Base-by-base conservation (phyloP, 2,113 vertebrate genomes). In the Machaerirhynchus nigripectus region DNA sequence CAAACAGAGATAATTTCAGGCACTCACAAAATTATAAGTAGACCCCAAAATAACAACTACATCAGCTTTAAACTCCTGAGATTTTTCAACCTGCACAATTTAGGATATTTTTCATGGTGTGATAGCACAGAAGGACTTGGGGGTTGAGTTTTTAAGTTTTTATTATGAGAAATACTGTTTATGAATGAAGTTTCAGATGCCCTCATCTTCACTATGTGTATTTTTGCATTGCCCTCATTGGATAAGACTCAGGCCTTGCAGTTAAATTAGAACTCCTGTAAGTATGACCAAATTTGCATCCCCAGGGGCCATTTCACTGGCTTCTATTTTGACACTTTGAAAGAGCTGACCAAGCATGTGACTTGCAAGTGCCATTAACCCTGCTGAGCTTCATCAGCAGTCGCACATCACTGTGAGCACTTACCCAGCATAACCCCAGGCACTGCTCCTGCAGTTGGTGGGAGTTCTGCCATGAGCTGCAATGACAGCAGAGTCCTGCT, bases 201-300 rank as follows among this genome's bases (percentile, higher is more conserved):
- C 6, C 6, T 7, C 1, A 5, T 18, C 40, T 35, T 87, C 49
- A 33, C 15, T 23, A 30, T 0, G 0, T 37, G 6, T 26, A 47
- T 59, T 60, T 81, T 39, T 78, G 16, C 52, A 71, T 27, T 47
- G 5, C 5, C 10, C 23, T 59, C 33, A 17, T 15, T 7, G 11
- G 8, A 64, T 3, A 55, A 10, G 7, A 5, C 37, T 74, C 7
- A 9, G 9, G 30, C 71, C 39, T 50, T 52, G 47, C 42, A 56
- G 19, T 53, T 65, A 69, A 79, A 69, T 53, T 55, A 67, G 76
- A 56, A 28, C 2, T 39, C 30, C 13, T 11, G 2, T 26, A 87
- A 37, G 5, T 31, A 44, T 11, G 4, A 77, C 5, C 13, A 68
- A 81, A 52, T 52, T 22, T 47, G 2, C 53, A 76, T 30, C 3